A percentile compares a stretch with the other conserved stretches of the same genome.
Evolutionary conservation across 2,113 vertebrate species (phyloP).

Genomic region (Chaetodon trifascialis): DNA sequence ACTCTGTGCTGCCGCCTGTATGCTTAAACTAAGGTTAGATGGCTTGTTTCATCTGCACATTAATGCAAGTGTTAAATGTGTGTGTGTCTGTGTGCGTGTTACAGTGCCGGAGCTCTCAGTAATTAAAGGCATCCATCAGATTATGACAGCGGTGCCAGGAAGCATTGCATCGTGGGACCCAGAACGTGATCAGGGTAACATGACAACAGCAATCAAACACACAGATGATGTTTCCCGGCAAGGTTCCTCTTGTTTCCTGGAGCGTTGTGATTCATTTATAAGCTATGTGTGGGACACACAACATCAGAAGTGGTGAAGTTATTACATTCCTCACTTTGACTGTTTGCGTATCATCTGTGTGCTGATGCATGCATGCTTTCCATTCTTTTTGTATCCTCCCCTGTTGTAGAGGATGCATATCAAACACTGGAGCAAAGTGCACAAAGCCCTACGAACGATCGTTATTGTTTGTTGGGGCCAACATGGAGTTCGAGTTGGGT

Average conservation of each 20-base stretch:
- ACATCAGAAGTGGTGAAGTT: neutral
- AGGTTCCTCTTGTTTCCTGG: slow-evolving; percentile 48
- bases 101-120: slow-evolving; percentile 16
- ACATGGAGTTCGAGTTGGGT: neutral
- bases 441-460: neutral
- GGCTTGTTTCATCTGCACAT: neutral
- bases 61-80: neutral
- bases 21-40: neutral
- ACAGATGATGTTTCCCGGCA: slow-evolving; percentile 11
- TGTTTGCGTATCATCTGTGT: neutral
- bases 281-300: slow-evolving; percentile 41
- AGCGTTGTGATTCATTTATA: slow-evolving; percentile 59
- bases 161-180: slow-evolving; percentile 31
- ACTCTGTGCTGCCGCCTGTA: neutral
- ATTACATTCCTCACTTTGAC: neutral
- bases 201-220: slow-evolving; percentile 45
- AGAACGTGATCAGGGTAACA: slow-evolving; percentile 12
- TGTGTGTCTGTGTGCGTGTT: slow-evolving; percentile 27
- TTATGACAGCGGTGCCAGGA: slow-evolving; percentile 41
- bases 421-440: neutral
- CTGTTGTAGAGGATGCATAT: neutral
- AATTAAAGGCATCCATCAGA: slow-evolving; percentile 69
- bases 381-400: neutral
- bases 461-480: neutral
- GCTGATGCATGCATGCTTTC: neutral